A percentile compares a stretch with the other conserved stretches of the same genome.
Conservation (phyloP, 1,140 invertebrate species). For the Arctopsyche grandis region DNA sequence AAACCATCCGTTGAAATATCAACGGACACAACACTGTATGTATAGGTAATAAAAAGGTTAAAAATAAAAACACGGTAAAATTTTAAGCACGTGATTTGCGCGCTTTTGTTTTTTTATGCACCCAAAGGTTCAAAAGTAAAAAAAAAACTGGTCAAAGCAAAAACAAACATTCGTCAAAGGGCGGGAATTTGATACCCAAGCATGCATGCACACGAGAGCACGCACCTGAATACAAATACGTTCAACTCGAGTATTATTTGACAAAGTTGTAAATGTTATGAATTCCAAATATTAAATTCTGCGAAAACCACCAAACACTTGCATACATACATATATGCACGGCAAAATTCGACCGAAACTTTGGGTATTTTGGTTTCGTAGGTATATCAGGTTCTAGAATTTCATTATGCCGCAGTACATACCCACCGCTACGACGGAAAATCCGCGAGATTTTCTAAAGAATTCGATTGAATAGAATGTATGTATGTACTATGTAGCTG, state of each 20-base stretch:
- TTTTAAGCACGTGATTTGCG: too few species aligned
- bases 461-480: too few species aligned
- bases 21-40: too few species aligned
- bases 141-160: background rate
- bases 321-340: background rate
- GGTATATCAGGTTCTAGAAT: slow-evolving; percentile 19
- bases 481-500: too few species aligned
- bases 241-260: slow-evolving; percentile 17
- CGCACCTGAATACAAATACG: slow-evolving; percentile 20
- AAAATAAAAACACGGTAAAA: too few species aligned
- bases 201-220: background rate
- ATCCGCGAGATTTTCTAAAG: too few species aligned
- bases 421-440: background rate
- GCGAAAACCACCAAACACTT: slow-evolving; percentile 2
- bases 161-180: background rate
- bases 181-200: background rate
- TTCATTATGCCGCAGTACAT: background rate
- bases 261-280: slow-evolving; percentile 31
- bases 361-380: slow-evolving; percentile 5
- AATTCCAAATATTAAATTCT: slow-evolving; percentile 31
- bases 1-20: too few species aligned
- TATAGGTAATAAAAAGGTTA: too few species aligned
- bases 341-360: slow-evolving; percentile 13
- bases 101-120: too few species aligned
- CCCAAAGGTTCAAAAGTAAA: too few species aligned